These are phyloP conservation scores for Noctua fimbriata DNA, from an alignment of 2,888 invertebrate genomes.

Conservation along the genomic window DNA sequence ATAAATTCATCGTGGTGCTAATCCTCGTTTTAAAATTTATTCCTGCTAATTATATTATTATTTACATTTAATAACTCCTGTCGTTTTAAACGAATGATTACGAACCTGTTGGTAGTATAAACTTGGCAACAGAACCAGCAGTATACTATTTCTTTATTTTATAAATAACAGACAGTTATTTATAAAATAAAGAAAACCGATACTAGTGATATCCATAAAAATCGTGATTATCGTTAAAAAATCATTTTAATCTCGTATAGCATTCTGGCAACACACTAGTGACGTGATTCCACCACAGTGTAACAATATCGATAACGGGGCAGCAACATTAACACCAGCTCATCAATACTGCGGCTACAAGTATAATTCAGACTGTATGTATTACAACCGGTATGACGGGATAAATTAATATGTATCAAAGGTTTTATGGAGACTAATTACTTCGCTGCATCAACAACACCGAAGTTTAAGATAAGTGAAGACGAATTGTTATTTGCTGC, in stretches of 20 bases:
- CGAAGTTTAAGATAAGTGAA: slow-evolving; percentile 62
- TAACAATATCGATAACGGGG: slow-evolving; percentile 55
- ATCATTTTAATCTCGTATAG: neutral
- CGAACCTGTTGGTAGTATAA: neutral
- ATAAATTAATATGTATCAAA: slow-evolving; percentile 81
- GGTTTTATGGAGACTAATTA: slow-evolving; percentile 80
- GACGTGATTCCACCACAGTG: slow-evolving; percentile 48
- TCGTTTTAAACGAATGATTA: slow-evolving; percentile 16
- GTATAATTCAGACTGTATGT: slow-evolving; percentile 48
- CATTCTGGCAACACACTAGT: slow-evolving; percentile 33
- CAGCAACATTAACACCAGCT: slow-evolving; percentile 26
- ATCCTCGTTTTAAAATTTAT: slow-evolving; percentile 50
- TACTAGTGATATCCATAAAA: neutral
- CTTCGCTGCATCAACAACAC: slow-evolving; percentile 71
- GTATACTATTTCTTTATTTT: too few species aligned
- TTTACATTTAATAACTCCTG: slow-evolving; percentile 44
- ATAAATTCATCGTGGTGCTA: slow-evolving; percentile 51
- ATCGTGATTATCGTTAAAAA: neutral
- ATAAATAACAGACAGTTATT: too few species aligned
- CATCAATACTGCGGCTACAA: slow-evolving; percentile 46
- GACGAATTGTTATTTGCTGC: slow-evolving; percentile 49
- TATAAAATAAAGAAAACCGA: neutral
- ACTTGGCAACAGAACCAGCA: neutral
- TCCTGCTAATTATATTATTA: slow-evolving; percentile 56
- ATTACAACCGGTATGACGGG: slow-evolving; percentile 63